Evolutionary conservation across 2,113 vertebrate genomes (phyloP), one percentile per base, ranked within the genome.

Genomic region (Erpornis zantholeuca): DNA sequence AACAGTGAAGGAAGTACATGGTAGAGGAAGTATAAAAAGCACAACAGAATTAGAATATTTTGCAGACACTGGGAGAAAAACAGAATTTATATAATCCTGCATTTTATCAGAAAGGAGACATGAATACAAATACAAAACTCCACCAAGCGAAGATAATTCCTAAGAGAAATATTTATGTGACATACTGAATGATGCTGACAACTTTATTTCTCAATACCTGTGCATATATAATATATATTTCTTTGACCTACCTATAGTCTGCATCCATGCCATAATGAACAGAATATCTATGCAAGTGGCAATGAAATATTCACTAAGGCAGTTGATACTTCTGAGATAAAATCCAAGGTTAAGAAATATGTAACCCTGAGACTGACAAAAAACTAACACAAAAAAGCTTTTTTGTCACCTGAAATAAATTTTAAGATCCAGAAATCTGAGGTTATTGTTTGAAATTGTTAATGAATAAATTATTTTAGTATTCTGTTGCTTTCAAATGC

Each of bases 141-240:
- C 59, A 83, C 68, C 35, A 65, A 77, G 56, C 21, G 25, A 86
- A 92, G 64, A 78, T 86, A 94, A 83, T 88, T 96, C 84, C 88
- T 70, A 56, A 93, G 60, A 80, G 90, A 95, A 94, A 95, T 96
- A 96, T 94, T 96, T 95, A 93, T 95, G 68, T 88, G 88, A 63
- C 85, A 83, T 45, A 66, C 66, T 75, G 75, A 94, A 88, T 86
- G 71, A 95, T 94, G 64, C 92, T 90, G 92, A 94, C 79, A 83
- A 66, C 85, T 94, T 90, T 66, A 90, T 97, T 97, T 95, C 72
- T 94, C 95, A 90, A 2, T 82, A 93, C 73, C 75, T 81, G 35
- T 90, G 79, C 75, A 90, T 93, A 86, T 82, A 75, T 69, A 90
- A 78, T 61, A 88, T 36, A 53, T 38, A 66, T 77, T 87, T 83